Evolutionary conservation across 2,888 invertebrate genomes (phyloP).

Genomic region (Odontocolon sp.): DNA sequence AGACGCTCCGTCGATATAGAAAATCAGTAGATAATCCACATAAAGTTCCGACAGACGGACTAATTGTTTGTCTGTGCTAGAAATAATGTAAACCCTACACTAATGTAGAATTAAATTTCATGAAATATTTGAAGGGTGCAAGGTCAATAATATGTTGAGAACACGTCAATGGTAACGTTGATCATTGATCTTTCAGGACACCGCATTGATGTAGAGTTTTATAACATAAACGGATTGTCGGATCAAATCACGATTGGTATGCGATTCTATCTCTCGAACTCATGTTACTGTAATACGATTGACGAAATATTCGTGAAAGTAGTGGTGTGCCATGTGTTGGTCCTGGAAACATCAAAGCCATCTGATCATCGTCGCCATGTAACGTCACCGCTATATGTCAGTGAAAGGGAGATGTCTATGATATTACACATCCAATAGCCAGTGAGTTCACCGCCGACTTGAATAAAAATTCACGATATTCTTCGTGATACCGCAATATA

Average conservation of each 20-base stretch:
- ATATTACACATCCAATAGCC: conserved; percentile 10
- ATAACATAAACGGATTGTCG: conserved; percentile 45
- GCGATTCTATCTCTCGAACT: conserved; percentile 19
- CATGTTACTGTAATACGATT: not conserved
- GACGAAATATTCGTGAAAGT: conserved; percentile 20
- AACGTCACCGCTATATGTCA: not conserved
- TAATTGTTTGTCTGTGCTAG: no score
- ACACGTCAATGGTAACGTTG: not conserved
- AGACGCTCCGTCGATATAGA: not conserved
- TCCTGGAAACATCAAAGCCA: conserved; percentile 49
- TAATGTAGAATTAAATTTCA: not conserved
- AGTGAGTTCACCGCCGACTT: not conserved
- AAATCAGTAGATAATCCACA: conserved; percentile 1
- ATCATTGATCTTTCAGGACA: not conserved
- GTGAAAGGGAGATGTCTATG: conserved; percentile 35
- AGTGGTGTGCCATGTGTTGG: not conserved
- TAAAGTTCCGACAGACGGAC: not conserved
- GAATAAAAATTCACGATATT: conserved; percentile 17
- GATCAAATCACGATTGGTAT: conserved; percentile 49
- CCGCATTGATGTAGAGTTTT: not conserved
- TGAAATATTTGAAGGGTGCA: not conserved
- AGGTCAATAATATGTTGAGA: not conserved
- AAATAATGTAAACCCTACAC: no score
- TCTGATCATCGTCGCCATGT: conserved; percentile 21
- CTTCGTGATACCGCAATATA: not conserved